These are phyloP conservation scores for Dipus sagitta DNA, from an alignment of 2,797 vertebrate genomes.

Conservation along the genomic window DNA sequence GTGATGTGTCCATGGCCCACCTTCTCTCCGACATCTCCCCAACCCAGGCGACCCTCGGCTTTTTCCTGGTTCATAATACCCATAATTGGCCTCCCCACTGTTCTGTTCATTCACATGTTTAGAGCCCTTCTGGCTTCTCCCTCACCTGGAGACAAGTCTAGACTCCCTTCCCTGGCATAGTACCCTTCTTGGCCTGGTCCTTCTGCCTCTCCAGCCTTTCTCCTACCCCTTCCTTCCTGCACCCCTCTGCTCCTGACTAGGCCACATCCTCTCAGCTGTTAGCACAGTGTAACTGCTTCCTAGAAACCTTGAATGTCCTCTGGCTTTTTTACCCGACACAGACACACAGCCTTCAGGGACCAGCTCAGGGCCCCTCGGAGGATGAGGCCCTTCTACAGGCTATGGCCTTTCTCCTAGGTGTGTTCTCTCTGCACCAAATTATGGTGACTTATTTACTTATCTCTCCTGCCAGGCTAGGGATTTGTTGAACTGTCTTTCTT, in stretches of 20 bases:
- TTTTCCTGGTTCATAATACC: neutral
- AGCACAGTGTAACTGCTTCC: neutral
- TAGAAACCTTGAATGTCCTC: neutral
- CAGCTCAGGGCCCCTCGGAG: neutral
- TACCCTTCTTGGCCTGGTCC: neutral
- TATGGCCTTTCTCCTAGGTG: neutral
- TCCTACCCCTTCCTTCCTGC: accelerated
- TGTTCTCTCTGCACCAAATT: neutral
- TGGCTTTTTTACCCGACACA: neutral
- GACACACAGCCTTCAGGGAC: neutral
- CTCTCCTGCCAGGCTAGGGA: neutral
- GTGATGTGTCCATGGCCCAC: neutral
- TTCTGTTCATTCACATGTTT: neutral
- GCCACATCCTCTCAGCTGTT: neutral
- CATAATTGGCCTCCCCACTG: neutral
- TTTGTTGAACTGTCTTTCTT: neutral
- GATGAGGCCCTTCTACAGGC: neutral
- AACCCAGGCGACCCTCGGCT: neutral
- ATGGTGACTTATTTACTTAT: neutral
- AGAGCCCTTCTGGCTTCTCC: neutral
- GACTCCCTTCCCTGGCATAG: neutral
- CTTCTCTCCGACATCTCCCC: neutral
- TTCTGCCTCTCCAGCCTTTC: neutral
- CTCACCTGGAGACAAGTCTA: neutral
- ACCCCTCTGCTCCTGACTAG: accelerated